Conservation (phyloP, 2,113 vertebrate species). For the Colius striatus region DNA sequence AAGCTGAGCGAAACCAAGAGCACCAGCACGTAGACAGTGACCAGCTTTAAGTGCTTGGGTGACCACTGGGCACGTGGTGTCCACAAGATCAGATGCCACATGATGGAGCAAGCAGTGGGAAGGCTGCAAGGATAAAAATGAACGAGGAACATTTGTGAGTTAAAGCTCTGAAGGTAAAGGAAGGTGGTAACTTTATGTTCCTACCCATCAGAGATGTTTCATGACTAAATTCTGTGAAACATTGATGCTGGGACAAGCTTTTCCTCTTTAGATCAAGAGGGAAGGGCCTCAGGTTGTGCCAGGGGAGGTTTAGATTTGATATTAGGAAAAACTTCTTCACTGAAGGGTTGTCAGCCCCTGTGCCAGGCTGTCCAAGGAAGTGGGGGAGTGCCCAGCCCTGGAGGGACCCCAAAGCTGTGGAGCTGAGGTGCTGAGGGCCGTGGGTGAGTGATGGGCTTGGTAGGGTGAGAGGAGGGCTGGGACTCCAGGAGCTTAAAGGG, state of each 20-base stretch:
- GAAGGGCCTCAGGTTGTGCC: no score
- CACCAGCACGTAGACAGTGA: slow-evolving; percentile 74
- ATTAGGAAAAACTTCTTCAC: no score
- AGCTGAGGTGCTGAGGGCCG: no score
- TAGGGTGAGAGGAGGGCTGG: no score
- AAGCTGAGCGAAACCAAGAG: slow-evolving; percentile 79
- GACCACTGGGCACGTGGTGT: slow-evolving; percentile 35
- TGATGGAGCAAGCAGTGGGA: neutral
- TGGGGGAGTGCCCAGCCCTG: no score
- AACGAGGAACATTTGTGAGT: neutral
- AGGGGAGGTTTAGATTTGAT: no score
- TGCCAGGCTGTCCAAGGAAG: no score
- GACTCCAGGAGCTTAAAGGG: no score
- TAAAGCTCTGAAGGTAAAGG: neutral
- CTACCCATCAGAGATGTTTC: neutral
- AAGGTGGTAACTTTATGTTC: rapidly evolving
- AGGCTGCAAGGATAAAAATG: slow-evolving; percentile 26
- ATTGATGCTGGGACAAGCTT: neutral
- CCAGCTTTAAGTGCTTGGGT: slow-evolving; percentile 69
- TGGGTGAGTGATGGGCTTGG: no score
- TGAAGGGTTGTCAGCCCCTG: no score
- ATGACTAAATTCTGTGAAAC: neutral
- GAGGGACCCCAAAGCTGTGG: no score
- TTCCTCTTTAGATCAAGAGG: no score
- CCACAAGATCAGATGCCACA: slow-evolving; percentile 50